A percentile compares a stretch with the other conserved stretches of the same genome.
Conservation (phyloP, 2,888 invertebrate genomes). For the Entomobrya proxima region DNA sequence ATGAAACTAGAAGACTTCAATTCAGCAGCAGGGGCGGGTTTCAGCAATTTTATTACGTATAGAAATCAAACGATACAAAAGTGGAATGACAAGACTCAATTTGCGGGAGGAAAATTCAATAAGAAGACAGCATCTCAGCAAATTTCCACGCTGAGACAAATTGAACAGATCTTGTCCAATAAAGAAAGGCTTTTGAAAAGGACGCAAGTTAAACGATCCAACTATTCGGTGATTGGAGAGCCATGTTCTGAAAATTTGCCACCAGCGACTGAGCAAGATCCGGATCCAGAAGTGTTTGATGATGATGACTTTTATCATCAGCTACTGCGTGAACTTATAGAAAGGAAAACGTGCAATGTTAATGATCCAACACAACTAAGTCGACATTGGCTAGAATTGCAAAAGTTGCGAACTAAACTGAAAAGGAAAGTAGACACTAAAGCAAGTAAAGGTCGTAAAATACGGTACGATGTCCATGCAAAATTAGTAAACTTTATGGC, state of each 20-base stretch:
- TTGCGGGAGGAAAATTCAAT: slow-evolving; percentile 83
- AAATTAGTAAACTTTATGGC: slow-evolving; percentile 95
- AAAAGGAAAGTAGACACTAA: slow-evolving; percentile 94
- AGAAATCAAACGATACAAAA: slow-evolving; percentile 91
- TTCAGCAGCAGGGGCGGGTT: slow-evolving; percentile 80
- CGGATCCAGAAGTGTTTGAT: slow-evolving; percentile 96
- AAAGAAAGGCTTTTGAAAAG: slow-evolving; percentile 85
- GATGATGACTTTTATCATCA: slow-evolving; percentile 99
- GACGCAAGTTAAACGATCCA: slow-evolving; percentile 87
- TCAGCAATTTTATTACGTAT: slow-evolving; percentile 82
- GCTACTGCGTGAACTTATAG: slow-evolving; percentile 92
- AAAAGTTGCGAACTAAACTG: slow-evolving; percentile 93
- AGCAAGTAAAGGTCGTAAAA: slow-evolving; percentile 95
- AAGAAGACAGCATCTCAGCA: slow-evolving; percentile 81
- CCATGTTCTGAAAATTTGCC: slow-evolving; percentile 73
- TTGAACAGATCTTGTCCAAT: slow-evolving; percentile 89
- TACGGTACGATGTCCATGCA: slow-evolving; percentile 90
- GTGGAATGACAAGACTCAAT: slow-evolving; percentile 95
- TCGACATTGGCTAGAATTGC: slow-evolving; percentile 93
- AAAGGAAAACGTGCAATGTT: slow-evolving; percentile 89
- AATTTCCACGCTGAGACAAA: slow-evolving; percentile 84
- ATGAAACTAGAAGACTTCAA: slow-evolving; percentile 82
- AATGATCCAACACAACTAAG: slow-evolving; percentile 91
- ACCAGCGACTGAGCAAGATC: slow-evolving; percentile 69
- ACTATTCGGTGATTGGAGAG: slow-evolving; percentile 84